Evolutionary conservation across 2,888 invertebrate species (phyloP), one percentile per base, ranked within the genome.

Genomic region (Pediacus dermestoides): DNA sequence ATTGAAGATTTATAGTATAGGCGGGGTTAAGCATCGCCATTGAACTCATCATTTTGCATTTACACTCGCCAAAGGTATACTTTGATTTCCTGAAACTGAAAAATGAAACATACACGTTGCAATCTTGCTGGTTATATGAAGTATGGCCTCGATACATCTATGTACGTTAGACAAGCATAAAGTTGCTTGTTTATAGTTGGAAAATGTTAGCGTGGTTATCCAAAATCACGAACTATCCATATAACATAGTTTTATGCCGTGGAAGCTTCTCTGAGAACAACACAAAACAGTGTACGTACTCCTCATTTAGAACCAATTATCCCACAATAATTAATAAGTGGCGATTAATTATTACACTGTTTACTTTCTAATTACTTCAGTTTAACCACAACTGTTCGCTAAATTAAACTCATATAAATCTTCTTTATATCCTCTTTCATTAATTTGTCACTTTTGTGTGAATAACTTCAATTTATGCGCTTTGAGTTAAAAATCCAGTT

Each of bases 171-270:
- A 28, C 13, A 28, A 28, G 10, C 28, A 28, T 41, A 37, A 41
- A 41, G 31, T 37, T 32, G 27, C 32, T 30, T 39, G 32, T 39
- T 33, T 39, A 39, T 39, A 27, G 34, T 34, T 22, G n/a, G 28
- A 16, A 32, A 33, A 38, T 38, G 12, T 25, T 27, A 21, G 26
- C 25, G 34, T 31, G 40, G 40, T 36, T 36, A 35, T 40, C 40
- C 40, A 23, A 40, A 40, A 40, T 40, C 40, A 40, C 40, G 40
- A 40, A 36, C 30, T 14, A 30, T n/a, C 27, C 21, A 34, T 34
- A 26, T 34, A 36, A 36, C 27, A 14, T 35, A 40, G 27, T 18
- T 31, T 8, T 39, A 34, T 34, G 30, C 21, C 14, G 18, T 10
- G 18, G 7, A 11, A 30, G 15, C 13, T 26, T 16, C 27, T 6